Evolutionary conservation across 1,140 invertebrate genomes (phyloP).

Genomic region (Magallana ariakensis): DNA sequence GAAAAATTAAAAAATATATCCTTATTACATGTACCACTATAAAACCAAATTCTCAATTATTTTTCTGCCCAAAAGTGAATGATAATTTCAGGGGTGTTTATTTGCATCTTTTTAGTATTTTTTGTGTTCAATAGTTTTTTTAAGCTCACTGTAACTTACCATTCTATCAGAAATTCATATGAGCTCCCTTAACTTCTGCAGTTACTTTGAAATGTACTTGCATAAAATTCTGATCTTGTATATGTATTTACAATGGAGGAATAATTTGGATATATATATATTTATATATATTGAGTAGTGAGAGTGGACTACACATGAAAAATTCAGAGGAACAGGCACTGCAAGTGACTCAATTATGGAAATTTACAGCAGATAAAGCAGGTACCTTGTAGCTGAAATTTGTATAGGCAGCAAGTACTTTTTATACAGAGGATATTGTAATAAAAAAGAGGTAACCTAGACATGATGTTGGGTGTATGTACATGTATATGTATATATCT

Average conservation of each 20-base stretch:
- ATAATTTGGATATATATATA: not conserved
- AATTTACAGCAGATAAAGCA: not conserved
- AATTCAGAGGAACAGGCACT: too few species aligned
- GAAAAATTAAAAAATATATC: too few species aligned
- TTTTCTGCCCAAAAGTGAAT: too few species aligned
- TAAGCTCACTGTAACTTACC: too few species aligned
- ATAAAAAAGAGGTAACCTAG: not conserved
- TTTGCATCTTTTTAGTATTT: too few species aligned
- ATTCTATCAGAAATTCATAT: too few species aligned
- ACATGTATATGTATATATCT: too few species aligned
- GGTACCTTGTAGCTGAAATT: conserved; percentile 1
- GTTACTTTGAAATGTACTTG: not conserved
- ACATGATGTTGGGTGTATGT: too few species aligned
- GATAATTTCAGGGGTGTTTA: too few species aligned
- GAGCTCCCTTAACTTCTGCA: not conserved
- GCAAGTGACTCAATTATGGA: not conserved
- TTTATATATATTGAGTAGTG: not conserved
- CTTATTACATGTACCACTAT: too few species aligned
- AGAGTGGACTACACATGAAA: not conserved
- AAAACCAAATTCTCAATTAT: too few species aligned
- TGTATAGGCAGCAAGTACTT: conserved; percentile 18
- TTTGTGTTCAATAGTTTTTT: too few species aligned
- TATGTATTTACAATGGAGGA: not conserved
- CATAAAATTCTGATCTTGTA: not conserved
- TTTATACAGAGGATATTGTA: not conserved